Conservation (phyloP, 1,140 invertebrate genomes). For the Eupristina koningsbergeri region DNA sequence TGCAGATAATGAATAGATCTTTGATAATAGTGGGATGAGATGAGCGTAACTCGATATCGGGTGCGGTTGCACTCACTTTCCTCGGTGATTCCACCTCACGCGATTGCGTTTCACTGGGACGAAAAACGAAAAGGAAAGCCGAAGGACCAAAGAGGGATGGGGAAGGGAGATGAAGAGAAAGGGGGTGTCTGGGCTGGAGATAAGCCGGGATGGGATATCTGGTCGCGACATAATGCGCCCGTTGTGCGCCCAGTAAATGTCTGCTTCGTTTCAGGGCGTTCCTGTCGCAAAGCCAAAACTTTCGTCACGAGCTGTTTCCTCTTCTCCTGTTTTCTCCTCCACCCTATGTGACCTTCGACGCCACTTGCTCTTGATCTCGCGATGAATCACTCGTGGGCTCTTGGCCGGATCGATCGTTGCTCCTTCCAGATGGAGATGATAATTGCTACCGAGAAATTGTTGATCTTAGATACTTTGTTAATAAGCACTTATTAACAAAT, state of each 20-base stretch:
- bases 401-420: too few species aligned
- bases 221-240: conserved; percentile 56
- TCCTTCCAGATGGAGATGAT: not conserved
- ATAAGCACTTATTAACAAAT: too few species aligned
- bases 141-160: not conserved
- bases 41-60: not conserved
- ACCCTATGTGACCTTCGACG: not conserved
- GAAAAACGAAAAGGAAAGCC: not conserved
- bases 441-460: not conserved
- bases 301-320: not conserved
- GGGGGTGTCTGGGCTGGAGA: conserved; percentile 42
- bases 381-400: not conserved
- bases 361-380: not conserved
- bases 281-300: not conserved
- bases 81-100: too few species aligned
- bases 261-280: conserved; percentile 10
- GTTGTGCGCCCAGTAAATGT: conserved; percentile 54
- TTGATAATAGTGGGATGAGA: not conserved
- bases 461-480: not conserved
- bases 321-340: not conserved
- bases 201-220: conserved; percentile 58
- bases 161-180: not conserved
- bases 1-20: not conserved
- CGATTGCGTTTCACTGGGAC: not conserved
- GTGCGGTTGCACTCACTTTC: not conserved